These are phyloP conservation scores for Xestia xanthographa DNA, from an alignment of 2,888 invertebrate genomes.

Conservation along the genomic window DNA sequence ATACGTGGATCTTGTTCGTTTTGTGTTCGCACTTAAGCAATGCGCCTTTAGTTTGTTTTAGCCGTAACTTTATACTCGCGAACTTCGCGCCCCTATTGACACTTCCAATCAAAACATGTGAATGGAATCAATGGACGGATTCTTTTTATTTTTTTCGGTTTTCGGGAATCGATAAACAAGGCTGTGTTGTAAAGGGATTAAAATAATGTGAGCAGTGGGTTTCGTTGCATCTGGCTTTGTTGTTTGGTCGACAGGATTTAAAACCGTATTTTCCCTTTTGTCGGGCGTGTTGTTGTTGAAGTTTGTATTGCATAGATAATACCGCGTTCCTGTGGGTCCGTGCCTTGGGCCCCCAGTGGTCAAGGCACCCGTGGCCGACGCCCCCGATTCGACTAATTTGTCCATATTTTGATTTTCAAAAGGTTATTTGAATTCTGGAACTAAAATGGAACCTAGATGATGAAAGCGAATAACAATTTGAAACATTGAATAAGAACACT, in stretches of 20 bases:
- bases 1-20: conserved; percentile 85
- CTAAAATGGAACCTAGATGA: neutral
- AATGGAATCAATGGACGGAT: conserved; percentile 61
- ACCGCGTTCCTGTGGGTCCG: neutral
- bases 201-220: conserved; percentile 6
- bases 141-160: conserved; percentile 47
- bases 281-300: neutral
- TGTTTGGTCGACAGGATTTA: neutral
- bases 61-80: conserved; percentile 85
- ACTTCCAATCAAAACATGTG: conserved; percentile 88
- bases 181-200: conserved; percentile 38
- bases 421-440: neutral
- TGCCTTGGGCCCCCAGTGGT: too few species aligned
- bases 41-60: conserved; percentile 88
- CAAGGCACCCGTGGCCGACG: too few species aligned
- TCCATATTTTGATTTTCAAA: neutral
- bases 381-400: too few species aligned
- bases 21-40: conserved; percentile 89
- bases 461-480: neutral
- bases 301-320: neutral
- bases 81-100: conserved; percentile 88
- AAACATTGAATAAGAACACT: conserved; percentile 11
- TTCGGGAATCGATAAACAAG: conserved; percentile 47
- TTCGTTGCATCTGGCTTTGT: conserved; percentile 4
- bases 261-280: neutral